Evolutionary conservation across 2,113 vertebrate genomes (phyloP).

Genomic region (Xyliphius kryptos): DNA sequence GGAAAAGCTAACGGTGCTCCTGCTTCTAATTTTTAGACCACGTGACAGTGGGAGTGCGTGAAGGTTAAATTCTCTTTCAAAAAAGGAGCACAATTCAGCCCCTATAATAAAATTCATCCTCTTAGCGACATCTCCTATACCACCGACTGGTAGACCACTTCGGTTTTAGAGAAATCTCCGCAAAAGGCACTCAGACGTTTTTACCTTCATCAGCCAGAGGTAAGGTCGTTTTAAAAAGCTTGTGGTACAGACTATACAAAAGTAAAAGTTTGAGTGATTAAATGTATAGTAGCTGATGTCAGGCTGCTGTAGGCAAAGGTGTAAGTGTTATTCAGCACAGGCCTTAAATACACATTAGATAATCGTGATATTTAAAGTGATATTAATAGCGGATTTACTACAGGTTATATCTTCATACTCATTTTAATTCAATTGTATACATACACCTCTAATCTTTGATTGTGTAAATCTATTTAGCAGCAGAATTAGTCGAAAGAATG

Average conservation of each 20-base stretch:
- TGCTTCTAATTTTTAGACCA: slow-evolving; percentile 73
- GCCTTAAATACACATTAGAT: slow-evolving; percentile 3
- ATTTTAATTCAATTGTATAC: too few relatives aligned
- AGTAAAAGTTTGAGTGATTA: too few relatives aligned
- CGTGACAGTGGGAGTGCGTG: slow-evolving; percentile 80
- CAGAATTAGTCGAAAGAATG: too few relatives aligned
- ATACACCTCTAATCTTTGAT: too few relatives aligned
- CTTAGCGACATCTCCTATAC: slow-evolving; percentile 53
- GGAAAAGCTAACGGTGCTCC: slow-evolving; percentile 61
- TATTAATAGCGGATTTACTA: too few relatives aligned
- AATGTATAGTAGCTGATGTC: not conserved
- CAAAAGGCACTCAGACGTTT: slow-evolving; percentile 38
- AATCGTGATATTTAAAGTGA: not conserved
- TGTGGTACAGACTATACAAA: too few relatives aligned
- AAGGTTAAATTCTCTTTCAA: slow-evolving; percentile 75
- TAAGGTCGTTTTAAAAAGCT: not conserved
- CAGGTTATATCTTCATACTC: too few relatives aligned
- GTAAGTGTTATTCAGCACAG: not conserved
- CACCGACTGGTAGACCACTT: slow-evolving; percentile 34
- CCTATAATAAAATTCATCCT: slow-evolving; percentile 55
- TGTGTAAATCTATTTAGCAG: too few relatives aligned
- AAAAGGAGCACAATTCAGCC: slow-evolving; percentile 59
- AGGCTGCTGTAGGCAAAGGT: not conserved
- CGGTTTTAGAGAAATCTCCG: slow-evolving; percentile 36
- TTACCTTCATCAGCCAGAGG: slow-evolving; percentile 29